Evolutionary conservation across 2,888 invertebrate species (phyloP), one percentile per base, ranked within the genome.

Genomic region (Didymodactylos carnosus): DNA sequence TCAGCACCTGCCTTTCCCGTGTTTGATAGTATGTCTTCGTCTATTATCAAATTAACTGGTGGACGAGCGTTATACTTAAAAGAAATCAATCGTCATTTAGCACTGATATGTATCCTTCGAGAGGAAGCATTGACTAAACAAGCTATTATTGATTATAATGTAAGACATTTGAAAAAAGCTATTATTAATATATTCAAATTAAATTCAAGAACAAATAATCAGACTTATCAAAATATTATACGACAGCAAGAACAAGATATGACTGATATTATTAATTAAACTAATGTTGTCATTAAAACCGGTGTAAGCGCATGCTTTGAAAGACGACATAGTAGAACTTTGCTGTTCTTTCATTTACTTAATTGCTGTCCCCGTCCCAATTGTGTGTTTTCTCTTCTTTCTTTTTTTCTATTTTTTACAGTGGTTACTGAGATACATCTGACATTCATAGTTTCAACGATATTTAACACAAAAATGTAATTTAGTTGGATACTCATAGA

Each of bases 51-150:
- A 85, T 85, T 97, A 76, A 95, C 94, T 83, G 97, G 95, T 83
- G 92, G 92, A 76, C 95, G 95, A 53, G 92, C 98, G 78, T 87
- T 99, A 76, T 98, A 97, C 83, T 87, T 98, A 78, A 87, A 95
- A 73, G 97, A 98, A 86, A 94, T 98, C 3, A 97, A 97, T 84
- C 91, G 91, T 84, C 86, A 85, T 78, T 86, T 98, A 77, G 98
- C 98, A 0, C 87, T 99, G 75, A 95, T 98, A 49, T 98, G 97
- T 83, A 94, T 98, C 80, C 87, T 99, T 77, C 87, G 95, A 53
- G 94, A 95, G 82, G 95, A 98, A 81, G 69, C 71, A 72, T 51
- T 74, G 19, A 35, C 53, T 27, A 71, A 74, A 46, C 41, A 71
- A 46, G 74, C 71, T 19, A 71, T 74, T 53, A 74, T 74, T 53